These are phyloP conservation scores for Tiliacea citrago DNA, from an alignment of 2,888 invertebrate genomes.

Conservation along the genomic window DNA sequence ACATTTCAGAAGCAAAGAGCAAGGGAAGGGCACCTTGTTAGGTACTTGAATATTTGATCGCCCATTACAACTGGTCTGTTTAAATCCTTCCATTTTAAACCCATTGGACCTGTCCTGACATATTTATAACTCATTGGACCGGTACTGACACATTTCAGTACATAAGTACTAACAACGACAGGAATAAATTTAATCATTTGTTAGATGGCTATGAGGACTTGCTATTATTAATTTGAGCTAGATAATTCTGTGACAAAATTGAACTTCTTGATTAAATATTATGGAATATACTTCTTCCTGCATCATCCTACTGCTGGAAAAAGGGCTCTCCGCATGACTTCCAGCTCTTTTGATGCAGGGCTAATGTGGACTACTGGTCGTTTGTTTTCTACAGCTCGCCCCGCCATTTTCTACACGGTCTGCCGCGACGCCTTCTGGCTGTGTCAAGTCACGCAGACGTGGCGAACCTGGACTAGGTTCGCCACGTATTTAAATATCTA, in stretches of 20 bases:
- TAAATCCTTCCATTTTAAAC: slow-evolving; percentile 58
- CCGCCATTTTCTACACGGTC: too few relatives aligned
- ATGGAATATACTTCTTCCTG: not conserved
- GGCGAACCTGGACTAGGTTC: too few relatives aligned
- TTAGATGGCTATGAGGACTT: not conserved
- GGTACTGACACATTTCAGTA: slow-evolving; percentile 14
- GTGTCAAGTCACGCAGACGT: too few relatives aligned
- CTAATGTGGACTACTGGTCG: too few relatives aligned
- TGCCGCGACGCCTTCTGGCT: too few relatives aligned
- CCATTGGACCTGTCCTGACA: slow-evolving; percentile 34
- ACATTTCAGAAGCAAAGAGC: slow-evolving; percentile 52
- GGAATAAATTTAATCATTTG: slow-evolving; percentile 39
- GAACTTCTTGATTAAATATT: not conserved
- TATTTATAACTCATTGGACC: slow-evolving; percentile 48
- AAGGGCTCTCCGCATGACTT: too few relatives aligned
- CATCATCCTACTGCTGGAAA: too few relatives aligned
- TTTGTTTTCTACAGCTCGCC: too few relatives aligned
- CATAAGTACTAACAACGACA: not conserved
- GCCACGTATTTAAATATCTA: too few relatives aligned
- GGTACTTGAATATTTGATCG: slow-evolving; percentile 60
- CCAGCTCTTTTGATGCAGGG: too few relatives aligned
- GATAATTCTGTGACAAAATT: not conserved
- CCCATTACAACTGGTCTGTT: slow-evolving; percentile 50
- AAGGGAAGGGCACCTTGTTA: slow-evolving; percentile 41
- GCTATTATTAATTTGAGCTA: not conserved